Conservation (phyloP, 2,113 vertebrate genomes). For the Hydropotes inermis region DNA sequence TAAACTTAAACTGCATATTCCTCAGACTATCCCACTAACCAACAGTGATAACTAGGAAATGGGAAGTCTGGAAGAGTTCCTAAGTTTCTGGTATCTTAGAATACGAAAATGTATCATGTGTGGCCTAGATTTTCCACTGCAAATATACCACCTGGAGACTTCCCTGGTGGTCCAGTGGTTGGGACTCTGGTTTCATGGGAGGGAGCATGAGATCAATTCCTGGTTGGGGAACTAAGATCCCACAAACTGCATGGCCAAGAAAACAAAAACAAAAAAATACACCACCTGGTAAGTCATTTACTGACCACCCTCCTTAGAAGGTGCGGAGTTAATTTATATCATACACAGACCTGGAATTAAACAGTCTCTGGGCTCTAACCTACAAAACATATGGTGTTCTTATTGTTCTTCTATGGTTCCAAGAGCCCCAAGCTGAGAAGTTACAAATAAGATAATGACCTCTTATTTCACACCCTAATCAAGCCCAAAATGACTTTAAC, state of each 20-base stretch:
- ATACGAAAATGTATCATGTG: not conserved
- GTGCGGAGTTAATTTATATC: not conserved
- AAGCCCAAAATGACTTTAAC: not conserved
- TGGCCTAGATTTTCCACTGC: not conserved
- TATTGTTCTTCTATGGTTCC: not conserved
- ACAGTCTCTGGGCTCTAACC: not conserved
- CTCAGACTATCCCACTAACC: not conserved
- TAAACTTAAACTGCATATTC: not conserved
- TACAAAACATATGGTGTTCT: not conserved
- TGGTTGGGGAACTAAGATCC: not conserved
- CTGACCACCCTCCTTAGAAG: not conserved
- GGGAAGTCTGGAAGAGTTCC: not conserved
- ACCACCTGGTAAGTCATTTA: not conserved
- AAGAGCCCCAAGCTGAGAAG: not conserved
- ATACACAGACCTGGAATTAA: not conserved
- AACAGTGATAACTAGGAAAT: not conserved
- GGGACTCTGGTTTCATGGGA: not conserved
- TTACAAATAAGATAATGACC: not conserved
- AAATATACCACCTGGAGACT: not conserved
- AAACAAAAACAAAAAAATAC: not conserved
- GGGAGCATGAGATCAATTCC: not conserved
- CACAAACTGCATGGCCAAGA: not conserved
- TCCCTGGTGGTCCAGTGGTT: not conserved
- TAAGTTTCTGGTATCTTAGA: not conserved
- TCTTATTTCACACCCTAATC: not conserved